Conservation (phyloP, 2,888 invertebrate species). For the Arge pagana region DNA sequence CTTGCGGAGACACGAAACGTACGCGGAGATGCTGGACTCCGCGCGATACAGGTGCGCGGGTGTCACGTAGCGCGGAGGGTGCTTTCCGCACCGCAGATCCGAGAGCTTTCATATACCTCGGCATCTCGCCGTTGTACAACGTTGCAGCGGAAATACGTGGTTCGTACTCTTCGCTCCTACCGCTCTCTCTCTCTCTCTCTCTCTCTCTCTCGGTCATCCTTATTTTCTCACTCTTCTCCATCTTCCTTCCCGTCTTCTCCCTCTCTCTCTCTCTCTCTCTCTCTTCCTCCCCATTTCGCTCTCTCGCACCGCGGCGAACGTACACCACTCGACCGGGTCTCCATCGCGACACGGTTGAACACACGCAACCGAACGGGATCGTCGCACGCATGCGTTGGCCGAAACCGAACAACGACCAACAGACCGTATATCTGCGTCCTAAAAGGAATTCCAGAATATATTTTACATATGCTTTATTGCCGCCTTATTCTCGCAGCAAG, state of each 20-base stretch:
- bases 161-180: too few relatives aligned
- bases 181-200: constrained; percentile 41
- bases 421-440: constrained; percentile 55
- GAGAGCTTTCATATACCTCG: too few relatives aligned
- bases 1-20: too few relatives aligned
- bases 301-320: constrained; percentile 23
- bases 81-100: too few relatives aligned
- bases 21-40: too few relatives aligned
- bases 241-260: constrained; percentile 22
- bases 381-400: constrained; percentile 15
- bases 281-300: constrained; percentile 29
- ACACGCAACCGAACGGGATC: constrained; percentile 39
- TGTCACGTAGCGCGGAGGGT: too few relatives aligned
- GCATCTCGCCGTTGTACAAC: too few relatives aligned
- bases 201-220: constrained; percentile 27
- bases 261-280: constrained; percentile 29
- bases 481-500: constrained; percentile 48
- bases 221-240: constrained; percentile 35
- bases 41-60: too few relatives aligned
- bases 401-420: constrained; percentile 44
- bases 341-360: constrained; percentile 31
- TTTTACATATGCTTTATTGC: constrained; percentile 60
- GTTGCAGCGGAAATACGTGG: too few relatives aligned
- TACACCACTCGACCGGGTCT: too few relatives aligned
- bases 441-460: constrained; percentile 59